Evolutionary conservation across 2,797 vertebrate genomes (phyloP).

Genomic region (Platyrinchus mystaceus): DNA sequence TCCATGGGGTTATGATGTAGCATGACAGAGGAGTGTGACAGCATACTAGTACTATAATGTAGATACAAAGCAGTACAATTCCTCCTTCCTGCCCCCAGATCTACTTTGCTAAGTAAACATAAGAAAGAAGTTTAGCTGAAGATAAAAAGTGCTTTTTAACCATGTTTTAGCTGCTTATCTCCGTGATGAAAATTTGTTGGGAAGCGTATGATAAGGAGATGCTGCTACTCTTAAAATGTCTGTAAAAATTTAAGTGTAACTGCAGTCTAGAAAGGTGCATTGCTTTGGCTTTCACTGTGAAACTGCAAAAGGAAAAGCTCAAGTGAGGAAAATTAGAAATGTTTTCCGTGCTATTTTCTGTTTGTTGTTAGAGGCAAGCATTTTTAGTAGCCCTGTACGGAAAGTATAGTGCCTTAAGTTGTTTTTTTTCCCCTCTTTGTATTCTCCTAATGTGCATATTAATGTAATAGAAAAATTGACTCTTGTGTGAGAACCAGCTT

Average conservation of each 20-base stretch:
- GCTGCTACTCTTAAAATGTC: background rate
- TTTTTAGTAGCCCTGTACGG: background rate
- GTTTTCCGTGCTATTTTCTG: background rate
- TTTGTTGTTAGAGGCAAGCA: background rate
- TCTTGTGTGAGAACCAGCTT: background rate
- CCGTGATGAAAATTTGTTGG: background rate
- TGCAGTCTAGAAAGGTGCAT: background rate
- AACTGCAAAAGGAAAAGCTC: background rate
- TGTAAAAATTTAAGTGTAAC: background rate
- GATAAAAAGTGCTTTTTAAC: background rate
- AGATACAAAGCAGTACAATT: background rate
- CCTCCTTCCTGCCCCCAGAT: background rate
- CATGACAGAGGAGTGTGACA: background rate
- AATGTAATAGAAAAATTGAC: background rate
- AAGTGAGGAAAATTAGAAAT: background rate
- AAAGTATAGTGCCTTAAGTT: background rate
- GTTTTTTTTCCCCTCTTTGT: background rate
- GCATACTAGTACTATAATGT: background rate
- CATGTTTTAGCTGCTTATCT: conserved; percentile 10
- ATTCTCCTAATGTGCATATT: background rate
- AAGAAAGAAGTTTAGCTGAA: background rate
- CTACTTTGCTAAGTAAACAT: conserved; percentile 16
- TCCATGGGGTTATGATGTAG: background rate
- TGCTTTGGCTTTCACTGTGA: background rate
- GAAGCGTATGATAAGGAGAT: background rate